These are phyloP conservation scores for Halcyon smyrnensis DNA, from an alignment of 2,797 vertebrate genomes.

Conservation along the genomic window DNA sequence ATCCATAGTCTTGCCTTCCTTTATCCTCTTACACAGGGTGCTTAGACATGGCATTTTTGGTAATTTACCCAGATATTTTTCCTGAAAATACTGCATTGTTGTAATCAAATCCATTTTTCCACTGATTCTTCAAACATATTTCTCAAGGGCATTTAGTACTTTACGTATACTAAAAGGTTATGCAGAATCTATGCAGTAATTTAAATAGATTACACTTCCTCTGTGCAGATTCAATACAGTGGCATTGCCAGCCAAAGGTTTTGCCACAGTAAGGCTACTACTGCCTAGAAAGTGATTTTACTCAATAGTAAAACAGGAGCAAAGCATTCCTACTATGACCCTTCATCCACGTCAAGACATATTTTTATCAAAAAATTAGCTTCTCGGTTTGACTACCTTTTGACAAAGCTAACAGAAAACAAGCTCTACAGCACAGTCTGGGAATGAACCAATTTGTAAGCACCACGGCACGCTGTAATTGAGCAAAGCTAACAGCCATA, in stretches of 20 bases:
- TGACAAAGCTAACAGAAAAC: neutral
- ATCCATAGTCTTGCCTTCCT: neutral
- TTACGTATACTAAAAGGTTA: neutral
- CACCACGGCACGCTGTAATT: rapidly evolving
- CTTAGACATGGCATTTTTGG: neutral
- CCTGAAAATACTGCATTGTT: constrained; percentile 11
- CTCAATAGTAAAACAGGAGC: neutral
- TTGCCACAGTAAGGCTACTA: neutral
- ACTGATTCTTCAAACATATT: constrained; percentile 16
- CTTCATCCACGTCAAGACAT: neutral
- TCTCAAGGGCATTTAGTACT: constrained; percentile 7
- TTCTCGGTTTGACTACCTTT: neutral
- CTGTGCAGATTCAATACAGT: neutral
- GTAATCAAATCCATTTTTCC: constrained; percentile 44
- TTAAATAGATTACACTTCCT: neutral
- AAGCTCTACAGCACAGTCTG: neutral
- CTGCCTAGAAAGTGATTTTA: neutral
- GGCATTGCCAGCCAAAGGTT: neutral
- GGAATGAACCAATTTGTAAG: neutral
- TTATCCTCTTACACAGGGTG: constrained; percentile 16
- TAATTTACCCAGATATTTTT: constrained; percentile 27
- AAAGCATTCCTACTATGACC: neutral
- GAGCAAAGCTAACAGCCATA: neutral
- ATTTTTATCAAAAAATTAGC: neutral
- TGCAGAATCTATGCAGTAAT: neutral